These are phyloP conservation scores for Tangara arthus DNA, from an alignment of 2,797 vertebrate species.

Conservation along the genomic window DNA sequence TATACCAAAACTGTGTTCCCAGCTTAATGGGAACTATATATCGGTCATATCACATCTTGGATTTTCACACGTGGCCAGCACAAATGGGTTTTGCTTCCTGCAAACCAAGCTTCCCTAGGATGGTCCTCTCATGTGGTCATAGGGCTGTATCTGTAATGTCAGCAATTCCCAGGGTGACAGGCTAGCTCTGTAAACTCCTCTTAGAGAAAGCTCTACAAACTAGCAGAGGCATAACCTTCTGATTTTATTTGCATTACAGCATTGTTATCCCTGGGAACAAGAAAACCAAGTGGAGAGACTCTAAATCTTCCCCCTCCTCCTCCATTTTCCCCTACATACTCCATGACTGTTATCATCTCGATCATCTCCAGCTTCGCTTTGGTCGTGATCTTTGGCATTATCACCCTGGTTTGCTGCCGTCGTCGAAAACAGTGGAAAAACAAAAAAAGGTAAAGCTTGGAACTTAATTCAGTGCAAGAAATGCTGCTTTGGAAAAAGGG, in stretches of 20 bases:
- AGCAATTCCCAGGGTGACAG: background rate
- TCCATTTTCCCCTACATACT: conserved; percentile 82
- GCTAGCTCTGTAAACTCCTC: background rate
- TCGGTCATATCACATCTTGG: background rate
- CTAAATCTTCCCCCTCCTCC: conserved; percentile 63
- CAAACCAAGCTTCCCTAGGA: background rate
- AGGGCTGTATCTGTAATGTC: background rate
- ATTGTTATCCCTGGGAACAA: conserved; percentile 70
- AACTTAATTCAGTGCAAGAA: background rate
- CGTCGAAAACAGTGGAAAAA: conserved; percentile 83
- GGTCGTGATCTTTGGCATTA: conserved; percentile 75
- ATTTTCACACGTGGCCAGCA: background rate
- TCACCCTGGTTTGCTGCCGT: conserved; percentile 83
- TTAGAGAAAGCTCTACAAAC: background rate
- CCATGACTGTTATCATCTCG: conserved; percentile 91
- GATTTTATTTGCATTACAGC: conserved; percentile 57
- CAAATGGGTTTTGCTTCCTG: background rate
- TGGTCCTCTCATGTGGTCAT: background rate
- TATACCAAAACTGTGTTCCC: background rate
- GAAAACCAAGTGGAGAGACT: conserved; percentile 71
- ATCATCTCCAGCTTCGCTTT: conserved; percentile 84
- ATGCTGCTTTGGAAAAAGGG: background rate
- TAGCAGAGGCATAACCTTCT: background rate
- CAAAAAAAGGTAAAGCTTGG: conserved; percentile 83
- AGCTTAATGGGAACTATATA: background rate